A percentile compares a stretch with the other conserved stretches of the same genome.
phyloP scores from a whole-genome alignment of 2,888 invertebrate genomes.

The Lasioglossum leucozonium region DNA sequence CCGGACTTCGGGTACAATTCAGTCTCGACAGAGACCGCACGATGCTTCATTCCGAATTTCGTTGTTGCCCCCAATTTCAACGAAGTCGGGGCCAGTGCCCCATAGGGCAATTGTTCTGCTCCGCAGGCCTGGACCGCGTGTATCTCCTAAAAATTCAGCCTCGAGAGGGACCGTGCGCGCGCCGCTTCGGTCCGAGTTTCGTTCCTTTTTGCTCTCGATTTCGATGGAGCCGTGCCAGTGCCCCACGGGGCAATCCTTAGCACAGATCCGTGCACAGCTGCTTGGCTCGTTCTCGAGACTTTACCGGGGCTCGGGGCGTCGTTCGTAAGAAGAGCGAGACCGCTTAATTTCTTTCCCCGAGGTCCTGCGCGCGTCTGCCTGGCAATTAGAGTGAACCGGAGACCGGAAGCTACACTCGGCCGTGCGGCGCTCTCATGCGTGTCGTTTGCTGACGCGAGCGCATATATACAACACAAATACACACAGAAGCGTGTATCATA shows the following conservation, averaged over 20 bases:
- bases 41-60: too few species aligned
- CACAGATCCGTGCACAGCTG: background rate
- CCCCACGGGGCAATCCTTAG: background rate
- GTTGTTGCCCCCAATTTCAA: too few species aligned
- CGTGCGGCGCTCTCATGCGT: conserved; percentile 67
- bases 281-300: background rate
- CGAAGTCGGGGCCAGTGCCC: too few species aligned
- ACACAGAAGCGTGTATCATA: background rate
- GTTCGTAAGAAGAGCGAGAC: conserved; percentile 64
- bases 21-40: too few species aligned
- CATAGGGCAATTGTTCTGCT: too few species aligned
- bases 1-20: too few species aligned
- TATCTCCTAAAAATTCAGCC: background rate
- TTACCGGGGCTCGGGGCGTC: background rate
- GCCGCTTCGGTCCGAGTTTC: background rate
- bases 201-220: background rate
- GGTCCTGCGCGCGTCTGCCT: conserved; percentile 56
- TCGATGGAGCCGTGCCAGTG: background rate
- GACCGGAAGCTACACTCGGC: conserved; percentile 70
- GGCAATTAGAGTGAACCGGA: conserved; percentile 73
- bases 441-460: conserved; percentile 34
- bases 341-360: conserved; percentile 68
- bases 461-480: background rate
- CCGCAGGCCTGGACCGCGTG: background rate
- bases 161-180: background rate